Percentiles rank a stretch among this genome's conserved stretches.
Conservation (phyloP, 1,140 invertebrate species). For the Dendroctonus valens region DNA sequence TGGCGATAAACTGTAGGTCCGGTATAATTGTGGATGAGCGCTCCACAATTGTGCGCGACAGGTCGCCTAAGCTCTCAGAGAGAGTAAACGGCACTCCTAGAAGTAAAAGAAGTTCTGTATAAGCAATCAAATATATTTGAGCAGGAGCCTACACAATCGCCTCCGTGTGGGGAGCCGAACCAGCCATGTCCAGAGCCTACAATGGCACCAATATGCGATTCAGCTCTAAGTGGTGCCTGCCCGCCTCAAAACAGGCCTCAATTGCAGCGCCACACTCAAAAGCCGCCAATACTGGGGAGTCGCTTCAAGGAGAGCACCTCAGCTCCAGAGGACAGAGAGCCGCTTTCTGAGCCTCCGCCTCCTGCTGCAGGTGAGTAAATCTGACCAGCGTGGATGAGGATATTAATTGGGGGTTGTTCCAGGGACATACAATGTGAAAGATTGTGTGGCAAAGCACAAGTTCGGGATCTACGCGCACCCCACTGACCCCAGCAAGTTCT, state of each 20-base stretch:
- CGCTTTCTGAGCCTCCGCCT: constrained; percentile 20
- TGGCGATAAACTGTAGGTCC: too few relatives aligned
- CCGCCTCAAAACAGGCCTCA: background rate
- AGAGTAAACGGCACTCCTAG: too few relatives aligned
- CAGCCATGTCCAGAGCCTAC: background rate
- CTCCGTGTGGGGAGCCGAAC: background rate
- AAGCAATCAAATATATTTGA: too few relatives aligned
- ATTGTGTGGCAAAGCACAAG: constrained; percentile 22
- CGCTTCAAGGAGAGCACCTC: constrained; percentile 21
- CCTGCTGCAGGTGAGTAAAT: constrained; percentile 6
- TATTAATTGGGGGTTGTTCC: background rate
- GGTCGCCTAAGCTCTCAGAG: too few relatives aligned
- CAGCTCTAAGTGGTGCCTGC: constrained; percentile 3
- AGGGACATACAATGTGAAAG: constrained; percentile 7
- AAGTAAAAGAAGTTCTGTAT: too few relatives aligned
- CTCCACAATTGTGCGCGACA: too few relatives aligned
- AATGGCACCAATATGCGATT: constrained; percentile 3
- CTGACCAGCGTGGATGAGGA: background rate
- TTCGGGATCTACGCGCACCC: constrained; percentile 30
- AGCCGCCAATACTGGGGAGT: background rate
- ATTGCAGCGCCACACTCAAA: background rate
- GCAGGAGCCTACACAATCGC: background rate
- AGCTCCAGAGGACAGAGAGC: constrained; percentile 12
- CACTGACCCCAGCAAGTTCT: constrained; percentile 27
- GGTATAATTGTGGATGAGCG: too few relatives aligned